Percentiles rank a stretch among this genome's conserved stretches.
These are phyloP conservation scores for Chelidonichthys spinosus DNA, from an alignment of 2,797 vertebrate genomes.

Conservation along the genomic window DNA sequence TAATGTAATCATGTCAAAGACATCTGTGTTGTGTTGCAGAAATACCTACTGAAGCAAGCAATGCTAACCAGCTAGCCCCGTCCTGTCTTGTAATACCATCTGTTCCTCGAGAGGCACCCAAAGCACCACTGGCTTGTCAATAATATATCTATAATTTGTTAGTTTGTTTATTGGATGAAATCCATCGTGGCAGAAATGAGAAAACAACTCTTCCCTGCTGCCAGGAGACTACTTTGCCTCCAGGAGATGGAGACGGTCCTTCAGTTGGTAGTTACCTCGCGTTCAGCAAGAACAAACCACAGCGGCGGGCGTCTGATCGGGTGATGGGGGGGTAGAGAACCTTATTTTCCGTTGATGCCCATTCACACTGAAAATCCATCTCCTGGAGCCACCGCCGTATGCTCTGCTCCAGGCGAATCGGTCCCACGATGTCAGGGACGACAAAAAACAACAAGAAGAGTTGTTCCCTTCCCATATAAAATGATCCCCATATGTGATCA, in stretches of 20 bases:
- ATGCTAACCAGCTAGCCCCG: neutral
- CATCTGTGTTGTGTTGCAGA: neutral
- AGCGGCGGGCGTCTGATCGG: too few species aligned
- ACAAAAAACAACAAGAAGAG: neutral
- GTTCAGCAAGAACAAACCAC: too few species aligned
- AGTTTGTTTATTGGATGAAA: neutral
- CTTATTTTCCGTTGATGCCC: too few species aligned
- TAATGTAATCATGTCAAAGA: neutral
- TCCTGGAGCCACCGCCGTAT: too few species aligned
- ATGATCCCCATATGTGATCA: too few species aligned
- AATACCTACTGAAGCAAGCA: neutral
- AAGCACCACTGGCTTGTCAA: neutral
- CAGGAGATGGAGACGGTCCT: too few species aligned
- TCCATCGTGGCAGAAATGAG: neutral
- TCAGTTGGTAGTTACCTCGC: too few species aligned
- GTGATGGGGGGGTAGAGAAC: too few species aligned
- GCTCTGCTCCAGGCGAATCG: neutral
- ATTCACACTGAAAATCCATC: too few species aligned
- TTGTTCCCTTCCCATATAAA: too few species aligned
- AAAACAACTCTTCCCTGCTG: too few species aligned
- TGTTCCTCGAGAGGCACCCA: neutral
- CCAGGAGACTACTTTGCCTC: too few species aligned
- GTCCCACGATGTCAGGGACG: neutral
- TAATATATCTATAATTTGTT: neutral
- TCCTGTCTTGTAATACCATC: neutral